A percentile compares a stretch with the other conserved stretches of the same genome.
Evolutionary conservation across 2,113 vertebrate genomes (phyloP).

Genomic region (Alouatta palliata): DNA sequence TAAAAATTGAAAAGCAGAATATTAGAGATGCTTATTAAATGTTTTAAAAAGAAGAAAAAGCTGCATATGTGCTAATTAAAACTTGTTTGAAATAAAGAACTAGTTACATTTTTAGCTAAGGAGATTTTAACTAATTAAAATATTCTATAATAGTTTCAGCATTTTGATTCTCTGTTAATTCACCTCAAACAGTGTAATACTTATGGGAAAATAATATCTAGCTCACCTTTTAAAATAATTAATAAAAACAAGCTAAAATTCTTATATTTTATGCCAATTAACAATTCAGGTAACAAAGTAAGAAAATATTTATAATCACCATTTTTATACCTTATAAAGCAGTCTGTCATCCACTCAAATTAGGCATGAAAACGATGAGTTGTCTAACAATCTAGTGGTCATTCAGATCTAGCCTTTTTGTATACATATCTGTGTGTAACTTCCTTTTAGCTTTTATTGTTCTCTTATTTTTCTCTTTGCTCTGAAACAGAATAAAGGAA

Average conservation of each 20-base stretch:
- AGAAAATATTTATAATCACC: neutral
- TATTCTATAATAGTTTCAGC: neutral
- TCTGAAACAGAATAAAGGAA: neutral
- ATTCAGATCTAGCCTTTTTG: neutral
- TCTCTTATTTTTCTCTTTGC: slow-evolving; percentile 12
- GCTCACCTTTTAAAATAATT: slow-evolving; percentile 14
- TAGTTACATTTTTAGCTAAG: neutral
- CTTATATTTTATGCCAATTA: neutral
- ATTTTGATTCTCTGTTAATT: slow-evolving; percentile 39
- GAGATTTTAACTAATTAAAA: neutral
- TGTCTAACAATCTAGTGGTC: neutral
- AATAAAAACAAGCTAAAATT: neutral
- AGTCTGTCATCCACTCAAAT: neutral
- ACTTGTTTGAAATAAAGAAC: slow-evolving; percentile 2
- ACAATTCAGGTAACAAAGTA: neutral
- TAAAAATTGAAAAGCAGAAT: neutral
- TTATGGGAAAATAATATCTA: neutral
- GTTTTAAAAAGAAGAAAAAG: neutral
- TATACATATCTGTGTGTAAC: neutral
- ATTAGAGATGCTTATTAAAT: neutral
- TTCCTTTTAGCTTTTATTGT: neutral
- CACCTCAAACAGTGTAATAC: neutral
- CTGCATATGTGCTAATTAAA: neutral
- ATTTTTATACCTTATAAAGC: neutral
- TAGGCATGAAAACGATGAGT: neutral